phyloP scores from a whole-genome alignment of 2,888 invertebrate genomes.

The Eumacrocentrus americanus region DNA sequence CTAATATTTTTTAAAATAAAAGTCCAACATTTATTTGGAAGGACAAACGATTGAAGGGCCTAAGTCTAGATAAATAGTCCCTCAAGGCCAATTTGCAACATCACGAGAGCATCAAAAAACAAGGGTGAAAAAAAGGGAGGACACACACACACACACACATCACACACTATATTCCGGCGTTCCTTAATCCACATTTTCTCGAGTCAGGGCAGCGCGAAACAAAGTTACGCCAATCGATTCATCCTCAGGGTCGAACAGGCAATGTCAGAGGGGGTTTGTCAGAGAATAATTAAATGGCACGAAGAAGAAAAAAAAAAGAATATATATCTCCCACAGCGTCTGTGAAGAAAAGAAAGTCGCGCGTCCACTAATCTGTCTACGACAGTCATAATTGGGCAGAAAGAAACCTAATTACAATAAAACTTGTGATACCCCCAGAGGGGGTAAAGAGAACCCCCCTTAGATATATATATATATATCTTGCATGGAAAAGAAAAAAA shows the following conservation, averaged over 20 bases:
- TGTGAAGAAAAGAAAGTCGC: slow-evolving; percentile 16
- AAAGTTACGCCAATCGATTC: slow-evolving; percentile 51
- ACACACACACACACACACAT: too few relatives aligned
- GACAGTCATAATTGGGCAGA: slow-evolving; percentile 37
- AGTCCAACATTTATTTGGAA: too few relatives aligned
- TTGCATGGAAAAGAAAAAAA: slow-evolving; percentile 5
- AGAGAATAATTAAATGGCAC: slow-evolving; percentile 56
- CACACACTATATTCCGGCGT: too few relatives aligned
- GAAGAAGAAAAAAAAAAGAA: slow-evolving; percentile 4
- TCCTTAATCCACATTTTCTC: too few relatives aligned
- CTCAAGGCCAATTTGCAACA: neutral
- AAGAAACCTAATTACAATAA: slow-evolving; percentile 36
- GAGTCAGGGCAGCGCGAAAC: slow-evolving; percentile 49
- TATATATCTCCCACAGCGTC: slow-evolving; percentile 9
- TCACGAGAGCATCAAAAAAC: slow-evolving; percentile 13
- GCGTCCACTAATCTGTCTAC: slow-evolving; percentile 33
- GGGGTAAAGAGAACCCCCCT: slow-evolving; percentile 4
- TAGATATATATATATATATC: neutral
- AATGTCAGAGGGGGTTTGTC: slow-evolving; percentile 28
- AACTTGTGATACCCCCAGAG: slow-evolving; percentile 27
- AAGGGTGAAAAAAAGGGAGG: slow-evolving; percentile 27
- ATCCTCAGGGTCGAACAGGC: slow-evolving; percentile 39
- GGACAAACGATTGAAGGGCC: too few relatives aligned
- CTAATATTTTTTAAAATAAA: too few relatives aligned
- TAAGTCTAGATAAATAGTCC: too few relatives aligned